Percentiles rank a stretch among this genome's conserved stretches.
Evolutionary conservation across 2,888 invertebrate species (phyloP).

Genomic region (Bombylius discolor): DNA sequence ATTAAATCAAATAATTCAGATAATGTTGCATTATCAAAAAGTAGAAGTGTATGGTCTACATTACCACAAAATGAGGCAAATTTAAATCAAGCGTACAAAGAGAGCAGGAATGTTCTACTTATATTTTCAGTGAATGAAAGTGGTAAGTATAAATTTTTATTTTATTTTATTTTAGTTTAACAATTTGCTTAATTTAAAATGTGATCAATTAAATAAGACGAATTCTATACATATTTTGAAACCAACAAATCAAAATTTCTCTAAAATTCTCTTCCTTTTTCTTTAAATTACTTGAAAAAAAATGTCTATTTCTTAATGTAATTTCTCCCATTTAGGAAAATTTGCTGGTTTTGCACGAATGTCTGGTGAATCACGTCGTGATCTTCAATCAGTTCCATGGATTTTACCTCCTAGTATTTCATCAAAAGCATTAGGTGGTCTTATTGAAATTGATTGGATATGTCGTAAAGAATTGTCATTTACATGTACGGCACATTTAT

Average conservation of each 20-base stretch:
- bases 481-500: conserved; percentile 79
- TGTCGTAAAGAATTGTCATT: conserved; percentile 90
- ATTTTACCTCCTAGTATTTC: conserved; percentile 86
- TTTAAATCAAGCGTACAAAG: conserved; percentile 85
- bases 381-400: conserved; percentile 85
- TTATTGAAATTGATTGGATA: conserved; percentile 95
- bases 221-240: background rate
- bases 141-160: conserved; percentile 35
- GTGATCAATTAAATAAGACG: too few species aligned
- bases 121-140: conserved; percentile 98
- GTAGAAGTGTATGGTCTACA: conserved; percentile 95
- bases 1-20: conserved; percentile 98
- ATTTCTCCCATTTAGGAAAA: conserved; percentile 41
- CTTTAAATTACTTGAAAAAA: background rate
- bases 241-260: background rate
- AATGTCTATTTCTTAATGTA: too few species aligned
- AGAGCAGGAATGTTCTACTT: conserved; percentile 84
- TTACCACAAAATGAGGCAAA: conserved; percentile 93
- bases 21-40: conserved; percentile 88
- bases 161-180: too few species aligned
- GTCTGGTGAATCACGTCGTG: conserved; percentile 75
- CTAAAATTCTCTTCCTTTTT: background rate
- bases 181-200: background rate
- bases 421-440: conserved; percentile 85
- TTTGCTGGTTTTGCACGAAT: conserved; percentile 90